Percentiles rank a stretch among this genome's conserved stretches.
Conservation (phyloP, 2,113 vertebrate genomes). For the Opisthocomus hoazin region DNA sequence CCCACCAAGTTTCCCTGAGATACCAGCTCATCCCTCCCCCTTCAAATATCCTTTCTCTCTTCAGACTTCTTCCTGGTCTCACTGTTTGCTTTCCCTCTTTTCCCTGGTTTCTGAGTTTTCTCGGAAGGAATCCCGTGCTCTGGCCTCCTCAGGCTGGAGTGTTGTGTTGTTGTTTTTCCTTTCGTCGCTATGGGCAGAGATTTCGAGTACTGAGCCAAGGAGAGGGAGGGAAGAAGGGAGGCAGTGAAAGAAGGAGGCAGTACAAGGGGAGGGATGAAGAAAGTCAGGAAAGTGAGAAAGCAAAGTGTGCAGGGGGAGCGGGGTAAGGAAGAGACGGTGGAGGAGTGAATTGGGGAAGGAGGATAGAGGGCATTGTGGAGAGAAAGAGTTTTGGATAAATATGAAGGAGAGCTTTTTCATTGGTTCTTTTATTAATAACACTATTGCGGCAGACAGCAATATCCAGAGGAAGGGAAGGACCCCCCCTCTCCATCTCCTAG, state of each 20-base stretch:
- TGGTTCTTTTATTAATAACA: neutral
- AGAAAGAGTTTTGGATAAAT: neutral
- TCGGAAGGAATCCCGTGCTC: constrained; percentile 56
- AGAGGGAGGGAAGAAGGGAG: constrained; percentile 40
- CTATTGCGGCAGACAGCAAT: neutral
- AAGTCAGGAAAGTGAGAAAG: constrained; percentile 4
- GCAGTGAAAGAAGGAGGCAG: constrained; percentile 29
- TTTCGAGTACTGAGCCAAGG: constrained; percentile 55
- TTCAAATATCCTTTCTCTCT: constrained; percentile 13
- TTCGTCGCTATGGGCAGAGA: constrained; percentile 73
- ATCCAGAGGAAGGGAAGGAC: neutral
- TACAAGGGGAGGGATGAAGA: constrained; percentile 10
- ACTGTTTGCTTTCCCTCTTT: constrained; percentile 24
- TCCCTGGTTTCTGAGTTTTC: constrained; percentile 47
- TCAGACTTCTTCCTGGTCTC: neutral
- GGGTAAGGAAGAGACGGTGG: neutral
- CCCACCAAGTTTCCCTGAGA: constrained; percentile 39
- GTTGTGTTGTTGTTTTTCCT: constrained; percentile 75
- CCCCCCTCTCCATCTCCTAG: neutral
- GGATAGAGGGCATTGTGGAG: neutral
- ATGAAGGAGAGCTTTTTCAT: neutral
- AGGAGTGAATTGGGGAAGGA: neutral
- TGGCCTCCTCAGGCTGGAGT: constrained; percentile 56
- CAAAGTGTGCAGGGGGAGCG: neutral
- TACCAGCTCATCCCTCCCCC: constrained; percentile 27